phyloP scores from a whole-genome alignment of 1,140 invertebrate species.

The Saccostrea glomerata region DNA sequence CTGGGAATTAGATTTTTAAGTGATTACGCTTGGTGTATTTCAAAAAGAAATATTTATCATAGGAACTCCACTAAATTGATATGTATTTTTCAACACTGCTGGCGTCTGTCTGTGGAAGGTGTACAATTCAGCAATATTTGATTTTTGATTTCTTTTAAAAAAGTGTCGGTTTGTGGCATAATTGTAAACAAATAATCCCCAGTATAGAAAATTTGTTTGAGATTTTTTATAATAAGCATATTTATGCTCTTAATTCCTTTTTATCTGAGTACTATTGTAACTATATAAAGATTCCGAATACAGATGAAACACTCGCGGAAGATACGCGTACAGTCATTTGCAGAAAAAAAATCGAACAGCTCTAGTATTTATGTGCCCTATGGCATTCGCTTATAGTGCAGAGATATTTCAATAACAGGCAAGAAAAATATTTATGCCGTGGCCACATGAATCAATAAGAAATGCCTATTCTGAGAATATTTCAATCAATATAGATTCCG shows the following conservation, averaged over 20 bases:
- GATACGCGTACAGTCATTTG: too few species aligned
- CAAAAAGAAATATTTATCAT: neutral
- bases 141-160: neutral
- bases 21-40: neutral
- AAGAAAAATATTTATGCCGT: constrained; percentile 16
- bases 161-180: neutral
- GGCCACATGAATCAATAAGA: constrained; percentile 13
- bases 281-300: neutral
- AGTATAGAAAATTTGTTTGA: neutral
- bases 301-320: neutral
- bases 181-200: neutral
- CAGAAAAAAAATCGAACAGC: neutral
- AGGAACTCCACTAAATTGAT: too few species aligned
- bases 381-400: neutral
- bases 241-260: neutral
- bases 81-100: neutral
- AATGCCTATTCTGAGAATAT: constrained; percentile 22
- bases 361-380: neutral
- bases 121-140: neutral
- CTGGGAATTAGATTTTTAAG: neutral
- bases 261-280: neutral
- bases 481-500: constrained; percentile 22
- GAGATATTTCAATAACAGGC: neutral
- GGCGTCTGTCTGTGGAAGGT: neutral
- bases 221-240: neutral